Evolutionary conservation across 1,140 invertebrate genomes (phyloP).

Genomic region (Amyelois transitella): DNA sequence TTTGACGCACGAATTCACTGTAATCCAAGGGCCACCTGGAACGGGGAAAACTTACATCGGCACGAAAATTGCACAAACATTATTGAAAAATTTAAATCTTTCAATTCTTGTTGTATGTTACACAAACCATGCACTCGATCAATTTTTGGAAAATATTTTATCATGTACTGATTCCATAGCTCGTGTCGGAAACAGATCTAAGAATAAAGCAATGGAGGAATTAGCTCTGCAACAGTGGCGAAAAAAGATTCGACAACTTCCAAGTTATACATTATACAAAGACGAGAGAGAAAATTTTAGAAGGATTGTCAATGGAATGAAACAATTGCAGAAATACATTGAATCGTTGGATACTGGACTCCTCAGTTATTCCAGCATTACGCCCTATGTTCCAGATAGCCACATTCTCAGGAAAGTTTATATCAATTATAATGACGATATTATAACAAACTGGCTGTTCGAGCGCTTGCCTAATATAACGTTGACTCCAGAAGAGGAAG

Average conservation of each 20-base stretch:
- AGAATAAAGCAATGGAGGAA: constrained; percentile 73
- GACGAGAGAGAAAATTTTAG: constrained; percentile 9
- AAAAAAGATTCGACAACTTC: neutral
- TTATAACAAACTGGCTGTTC: constrained; percentile 43
- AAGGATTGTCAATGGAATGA: neutral
- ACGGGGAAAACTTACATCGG: constrained; percentile 89
- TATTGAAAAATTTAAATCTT: constrained; percentile 73
- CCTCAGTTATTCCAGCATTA: neutral
- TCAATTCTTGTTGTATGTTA: constrained; percentile 88
- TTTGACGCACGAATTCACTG: constrained; percentile 77
- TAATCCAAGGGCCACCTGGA: constrained; percentile 89
- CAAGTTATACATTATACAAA: neutral
- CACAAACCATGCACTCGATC: constrained; percentile 92
- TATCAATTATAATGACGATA: constrained; percentile 16
- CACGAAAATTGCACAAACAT: constrained; percentile 77
- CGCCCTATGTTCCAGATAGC: constrained; percentile 8
- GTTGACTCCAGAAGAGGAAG: neutral
- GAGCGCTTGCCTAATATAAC: constrained; percentile 20
- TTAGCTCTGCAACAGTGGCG: constrained; percentile 56
- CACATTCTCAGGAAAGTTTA: constrained; percentile 16
- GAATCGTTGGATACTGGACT: constrained; percentile 15
- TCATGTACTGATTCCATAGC: constrained; percentile 76
- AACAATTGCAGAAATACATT: constrained; percentile 18
- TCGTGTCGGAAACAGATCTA: constrained; percentile 83
- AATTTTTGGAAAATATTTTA: constrained; percentile 87